phyloP scores from a whole-genome alignment of 2,797 vertebrate genomes.

The Triplophysa yarkandensis region DNA sequence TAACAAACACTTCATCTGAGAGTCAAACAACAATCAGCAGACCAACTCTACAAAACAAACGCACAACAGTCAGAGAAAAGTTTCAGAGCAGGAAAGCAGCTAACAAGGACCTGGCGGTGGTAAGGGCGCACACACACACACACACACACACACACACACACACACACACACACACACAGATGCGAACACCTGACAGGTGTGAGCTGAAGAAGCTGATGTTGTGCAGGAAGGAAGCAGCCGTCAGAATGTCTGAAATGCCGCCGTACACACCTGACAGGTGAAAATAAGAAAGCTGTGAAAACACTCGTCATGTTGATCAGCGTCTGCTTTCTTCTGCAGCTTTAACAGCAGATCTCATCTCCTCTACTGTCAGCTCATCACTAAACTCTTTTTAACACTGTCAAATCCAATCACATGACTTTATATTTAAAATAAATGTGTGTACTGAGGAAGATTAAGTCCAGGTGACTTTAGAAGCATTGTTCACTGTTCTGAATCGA shows the following conservation, averaged over 20 bases:
- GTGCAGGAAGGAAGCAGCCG: neutral
- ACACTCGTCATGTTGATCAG: neutral
- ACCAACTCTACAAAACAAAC: conserved; percentile 13
- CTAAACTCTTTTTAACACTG: neutral
- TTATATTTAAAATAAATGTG: too few relatives aligned
- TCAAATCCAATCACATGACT: too few relatives aligned
- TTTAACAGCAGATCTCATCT: conserved; percentile 6
- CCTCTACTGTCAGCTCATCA: neutral
- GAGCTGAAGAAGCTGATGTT: conserved; percentile 25
- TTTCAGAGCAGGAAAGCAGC: conserved; percentile 1
- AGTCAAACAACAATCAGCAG: neutral
- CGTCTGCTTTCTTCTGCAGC: conserved; percentile 9
- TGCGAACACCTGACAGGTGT: neutral
- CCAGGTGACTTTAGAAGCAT: too few relatives aligned
- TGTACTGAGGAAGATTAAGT: too few relatives aligned
- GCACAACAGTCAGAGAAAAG: conserved; percentile 9
- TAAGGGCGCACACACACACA: conserved; percentile 42
- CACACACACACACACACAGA: too few relatives aligned
- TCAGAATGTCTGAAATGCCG: conserved; percentile 35
- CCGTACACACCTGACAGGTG: conserved; percentile 28
- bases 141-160: neutral
- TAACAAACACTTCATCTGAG: neutral
- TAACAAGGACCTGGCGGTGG: conserved; percentile 27
- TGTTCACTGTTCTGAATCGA: too few relatives aligned
- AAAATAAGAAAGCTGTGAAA: conserved; percentile 32